phyloP scores from a whole-genome alignment of 2,797 vertebrate genomes.

The Mareca strepera region DNA sequence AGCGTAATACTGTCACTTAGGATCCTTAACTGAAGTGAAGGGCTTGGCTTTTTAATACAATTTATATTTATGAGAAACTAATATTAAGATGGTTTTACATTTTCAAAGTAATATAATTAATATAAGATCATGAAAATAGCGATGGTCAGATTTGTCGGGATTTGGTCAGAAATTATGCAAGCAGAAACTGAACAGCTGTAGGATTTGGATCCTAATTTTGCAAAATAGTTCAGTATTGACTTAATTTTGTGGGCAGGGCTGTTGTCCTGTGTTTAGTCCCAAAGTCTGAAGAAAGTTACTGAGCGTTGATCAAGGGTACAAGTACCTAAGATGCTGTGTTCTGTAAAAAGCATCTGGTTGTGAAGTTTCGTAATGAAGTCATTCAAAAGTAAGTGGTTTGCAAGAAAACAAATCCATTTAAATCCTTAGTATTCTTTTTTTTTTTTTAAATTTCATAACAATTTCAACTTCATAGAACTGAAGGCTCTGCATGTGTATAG shows the following conservation, averaged over 20 bases:
- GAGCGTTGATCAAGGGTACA: background rate
- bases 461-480: background rate
- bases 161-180: background rate
- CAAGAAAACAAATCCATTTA: background rate
- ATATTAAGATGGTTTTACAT: constrained; percentile 21
- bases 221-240: background rate
- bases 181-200: background rate
- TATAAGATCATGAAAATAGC: background rate
- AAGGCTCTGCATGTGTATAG: background rate
- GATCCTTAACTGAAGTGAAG: constrained; percentile 1
- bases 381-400: background rate
- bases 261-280: background rate
- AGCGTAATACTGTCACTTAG: background rate
- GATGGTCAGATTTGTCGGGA: background rate
- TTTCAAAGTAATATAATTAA: constrained; percentile 20
- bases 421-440: background rate
- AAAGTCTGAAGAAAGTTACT: background rate
- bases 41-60: constrained; percentile 39
- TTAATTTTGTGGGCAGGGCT: background rate
- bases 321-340: background rate
- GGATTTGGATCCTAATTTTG: background rate
- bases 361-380: background rate
- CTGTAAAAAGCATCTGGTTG: background rate
- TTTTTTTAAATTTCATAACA: background rate
- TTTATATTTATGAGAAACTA: constrained; percentile 66